Percentiles rank a stretch among this genome's conserved stretches.
These are phyloP conservation scores for Sclerurus mexicanus DNA, from an alignment of 2,113 vertebrate genomes.

Conservation along the genomic window DNA sequence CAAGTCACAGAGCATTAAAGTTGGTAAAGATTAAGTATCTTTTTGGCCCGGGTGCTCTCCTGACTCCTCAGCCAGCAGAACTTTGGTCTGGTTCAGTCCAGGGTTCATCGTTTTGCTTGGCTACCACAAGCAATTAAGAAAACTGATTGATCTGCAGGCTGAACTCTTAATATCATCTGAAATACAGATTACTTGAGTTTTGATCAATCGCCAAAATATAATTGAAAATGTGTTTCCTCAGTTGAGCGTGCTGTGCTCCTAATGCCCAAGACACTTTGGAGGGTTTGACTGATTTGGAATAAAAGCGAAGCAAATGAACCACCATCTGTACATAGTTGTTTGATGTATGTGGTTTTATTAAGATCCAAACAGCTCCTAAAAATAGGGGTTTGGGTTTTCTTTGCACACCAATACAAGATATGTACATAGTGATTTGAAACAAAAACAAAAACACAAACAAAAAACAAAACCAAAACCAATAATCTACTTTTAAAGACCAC, in stretches of 20 bases:
- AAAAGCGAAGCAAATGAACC: neutral
- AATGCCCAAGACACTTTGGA: neutral
- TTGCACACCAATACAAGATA: neutral
- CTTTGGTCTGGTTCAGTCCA: accelerated
- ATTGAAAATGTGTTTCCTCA: neutral
- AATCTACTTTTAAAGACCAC: neutral
- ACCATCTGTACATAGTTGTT: neutral
- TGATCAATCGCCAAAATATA: neutral
- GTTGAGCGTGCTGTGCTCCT: neutral
- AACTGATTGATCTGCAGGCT: neutral
- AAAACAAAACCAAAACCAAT: neutral
- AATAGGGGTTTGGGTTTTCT: neutral
- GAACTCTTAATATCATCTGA: neutral
- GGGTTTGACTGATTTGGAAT: neutral
- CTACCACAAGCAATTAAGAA: neutral
- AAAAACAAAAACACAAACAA: neutral
- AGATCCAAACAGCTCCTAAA: neutral
- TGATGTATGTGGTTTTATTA: neutral
- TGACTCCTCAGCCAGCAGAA: accelerated
- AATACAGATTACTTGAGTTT: neutral
- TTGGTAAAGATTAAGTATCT: accelerated
- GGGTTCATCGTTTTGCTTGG: neutral
- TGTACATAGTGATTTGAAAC: neutral
- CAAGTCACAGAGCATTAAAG: neutral
- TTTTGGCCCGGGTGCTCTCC: too few species aligned